Evolutionary conservation across 1,140 invertebrate genomes (phyloP).

Genomic region (Lineus longissimus): DNA sequence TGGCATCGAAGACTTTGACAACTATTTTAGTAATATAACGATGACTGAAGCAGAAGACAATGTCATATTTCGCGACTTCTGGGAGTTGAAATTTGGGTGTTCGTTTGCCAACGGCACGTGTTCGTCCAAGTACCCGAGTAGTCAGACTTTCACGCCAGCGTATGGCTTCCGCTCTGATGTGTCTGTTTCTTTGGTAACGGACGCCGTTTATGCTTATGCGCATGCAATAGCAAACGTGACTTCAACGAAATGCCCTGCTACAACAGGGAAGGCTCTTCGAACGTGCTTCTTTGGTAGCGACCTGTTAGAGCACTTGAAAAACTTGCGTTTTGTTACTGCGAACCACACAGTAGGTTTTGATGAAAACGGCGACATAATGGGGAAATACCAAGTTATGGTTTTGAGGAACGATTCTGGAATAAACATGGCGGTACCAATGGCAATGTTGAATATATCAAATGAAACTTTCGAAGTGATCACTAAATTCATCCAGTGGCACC

Average conservation of each 20-base stretch:
- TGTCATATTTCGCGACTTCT: conserved; percentile 1
- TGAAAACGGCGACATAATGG: not conserved
- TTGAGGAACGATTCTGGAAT: not conserved
- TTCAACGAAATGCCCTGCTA: not conserved
- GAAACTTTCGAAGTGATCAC: not conserved
- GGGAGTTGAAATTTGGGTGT: conserved; percentile 1
- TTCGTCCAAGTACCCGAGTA: not conserved
- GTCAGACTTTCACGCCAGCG: not conserved
- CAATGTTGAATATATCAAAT: not conserved
- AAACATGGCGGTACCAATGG: not conserved
- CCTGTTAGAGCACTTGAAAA: not conserved
- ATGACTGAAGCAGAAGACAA: not conserved
- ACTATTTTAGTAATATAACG: not conserved
- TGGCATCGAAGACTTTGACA: not conserved
- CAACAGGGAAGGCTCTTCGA: not conserved
- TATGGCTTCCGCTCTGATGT: not conserved
- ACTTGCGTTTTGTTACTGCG: not conserved
- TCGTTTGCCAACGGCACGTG: not conserved
- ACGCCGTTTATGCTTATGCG: conserved; percentile 3
- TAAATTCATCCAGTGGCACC: not conserved
- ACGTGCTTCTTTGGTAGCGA: not conserved
- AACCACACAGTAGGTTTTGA: not conserved
- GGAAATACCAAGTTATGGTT: not conserved
- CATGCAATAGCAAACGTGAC: not conserved
- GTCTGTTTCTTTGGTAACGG: not conserved